These are phyloP conservation scores for Pachyuromys duprasi DNA, from an alignment of 2,797 vertebrate genomes.

Conservation along the genomic window DNA sequence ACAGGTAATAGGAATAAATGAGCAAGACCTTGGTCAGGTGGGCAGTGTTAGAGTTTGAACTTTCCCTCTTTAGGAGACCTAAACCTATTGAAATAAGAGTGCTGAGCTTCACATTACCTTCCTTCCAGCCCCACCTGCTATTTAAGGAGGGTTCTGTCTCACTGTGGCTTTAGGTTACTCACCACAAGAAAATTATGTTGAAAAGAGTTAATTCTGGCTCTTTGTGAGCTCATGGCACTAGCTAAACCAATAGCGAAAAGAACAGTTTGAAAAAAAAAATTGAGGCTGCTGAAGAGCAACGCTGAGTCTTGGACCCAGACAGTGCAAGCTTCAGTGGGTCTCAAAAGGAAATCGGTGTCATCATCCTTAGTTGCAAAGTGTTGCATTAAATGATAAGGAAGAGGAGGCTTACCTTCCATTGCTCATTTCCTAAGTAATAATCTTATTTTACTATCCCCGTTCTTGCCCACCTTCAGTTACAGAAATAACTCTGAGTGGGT, in stretches of 20 bases:
- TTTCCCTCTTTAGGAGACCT: background rate
- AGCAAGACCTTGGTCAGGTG: conserved; percentile 34
- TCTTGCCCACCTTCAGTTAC: conserved; percentile 81
- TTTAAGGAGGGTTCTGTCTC: conserved; percentile 45
- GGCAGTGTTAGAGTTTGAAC: conserved; percentile 9
- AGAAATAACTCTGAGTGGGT: conserved; percentile 84
- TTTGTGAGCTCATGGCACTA: conserved; percentile 2
- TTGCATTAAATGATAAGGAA: conserved; percentile 49
- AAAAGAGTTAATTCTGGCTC: conserved; percentile 26
- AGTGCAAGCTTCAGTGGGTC: conserved; percentile 5
- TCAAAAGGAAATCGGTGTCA: conserved; percentile 36
- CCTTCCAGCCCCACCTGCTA: background rate
- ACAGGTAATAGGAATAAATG: background rate
- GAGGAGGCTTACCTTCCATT: conserved; percentile 68
- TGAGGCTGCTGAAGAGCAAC: background rate
- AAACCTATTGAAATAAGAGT: background rate
- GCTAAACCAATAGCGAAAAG: conserved; percentile 9
- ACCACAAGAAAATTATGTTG: background rate
- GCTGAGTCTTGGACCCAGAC: background rate
- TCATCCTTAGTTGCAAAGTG: conserved; percentile 51
- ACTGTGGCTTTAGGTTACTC: background rate
- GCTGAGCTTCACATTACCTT: background rate
- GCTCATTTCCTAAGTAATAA: conserved; percentile 78
- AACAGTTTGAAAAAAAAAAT: conserved; percentile 11
- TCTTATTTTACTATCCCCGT: conserved; percentile 82